Evolutionary conservation across 1,140 invertebrate genomes (phyloP).

Genomic region (Dreissena rostriformis): DNA sequence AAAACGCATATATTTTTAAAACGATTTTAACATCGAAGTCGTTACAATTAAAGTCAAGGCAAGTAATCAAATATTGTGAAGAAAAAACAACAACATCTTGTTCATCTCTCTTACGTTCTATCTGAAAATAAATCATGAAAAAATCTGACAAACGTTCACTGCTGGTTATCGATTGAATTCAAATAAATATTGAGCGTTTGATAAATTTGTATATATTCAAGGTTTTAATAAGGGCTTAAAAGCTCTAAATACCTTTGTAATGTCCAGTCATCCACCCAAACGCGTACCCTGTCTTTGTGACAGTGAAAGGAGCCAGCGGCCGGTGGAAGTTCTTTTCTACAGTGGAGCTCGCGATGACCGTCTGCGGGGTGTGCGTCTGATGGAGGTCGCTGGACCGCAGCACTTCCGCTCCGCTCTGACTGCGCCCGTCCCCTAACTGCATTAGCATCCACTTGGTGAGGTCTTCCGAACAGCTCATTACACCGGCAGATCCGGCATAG

Average conservation of each 20-base stretch:
- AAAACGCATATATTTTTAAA: too few relatives aligned
- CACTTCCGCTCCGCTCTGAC: slow-evolving; percentile 33
- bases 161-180: too few relatives aligned
- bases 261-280: slow-evolving; percentile 51
- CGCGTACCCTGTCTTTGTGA: slow-evolving; percentile 31
- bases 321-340: slow-evolving; percentile 43
- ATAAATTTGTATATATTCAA: too few relatives aligned
- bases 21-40: too few relatives aligned
- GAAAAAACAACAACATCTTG: too few relatives aligned
- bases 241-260: slow-evolving; percentile 60
- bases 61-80: too few relatives aligned
- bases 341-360: slow-evolving; percentile 35
- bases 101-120: too few relatives aligned
- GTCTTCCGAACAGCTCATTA: slow-evolving; percentile 50
- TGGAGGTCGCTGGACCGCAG: slow-evolving; percentile 8
- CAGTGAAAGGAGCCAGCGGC: slow-evolving; percentile 45
- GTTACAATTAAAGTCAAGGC: too few relatives aligned
- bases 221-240: too few relatives aligned
- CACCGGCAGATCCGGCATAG: slow-evolving; percentile 48
- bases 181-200: too few relatives aligned
- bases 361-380: slow-evolving; percentile 31
- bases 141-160: too few relatives aligned
- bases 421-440: slow-evolving; percentile 40
- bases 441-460: slow-evolving; percentile 60
- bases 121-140: too few relatives aligned